Conservation (phyloP, 2,888 invertebrate genomes). For the Tanytarsus gracilentus region DNA sequence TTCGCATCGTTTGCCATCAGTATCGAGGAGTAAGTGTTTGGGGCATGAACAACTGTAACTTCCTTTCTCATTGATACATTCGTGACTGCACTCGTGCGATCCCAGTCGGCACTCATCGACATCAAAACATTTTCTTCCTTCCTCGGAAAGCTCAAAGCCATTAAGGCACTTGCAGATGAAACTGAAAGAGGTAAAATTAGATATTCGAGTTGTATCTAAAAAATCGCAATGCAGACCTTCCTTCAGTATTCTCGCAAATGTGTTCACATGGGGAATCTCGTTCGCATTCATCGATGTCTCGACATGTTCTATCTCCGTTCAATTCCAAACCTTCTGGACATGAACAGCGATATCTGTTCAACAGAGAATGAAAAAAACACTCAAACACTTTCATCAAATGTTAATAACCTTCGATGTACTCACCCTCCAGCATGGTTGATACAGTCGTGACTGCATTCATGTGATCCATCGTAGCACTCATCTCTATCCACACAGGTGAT, state of each 20-base stretch:
- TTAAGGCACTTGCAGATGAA: constrained; percentile 40
- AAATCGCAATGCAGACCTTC: constrained; percentile 41
- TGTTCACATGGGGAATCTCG: constrained; percentile 33
- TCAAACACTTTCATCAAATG: not conserved
- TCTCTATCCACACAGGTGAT: constrained; percentile 46
- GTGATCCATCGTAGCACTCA: constrained; percentile 44
- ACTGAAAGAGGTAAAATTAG: not conserved
- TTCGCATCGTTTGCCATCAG: constrained; percentile 38
- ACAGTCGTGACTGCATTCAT: constrained; percentile 34
- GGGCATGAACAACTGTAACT: constrained; percentile 38
- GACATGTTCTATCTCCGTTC: constrained; percentile 36
- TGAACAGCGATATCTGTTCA: constrained; percentile 43
- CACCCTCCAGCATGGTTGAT: constrained; percentile 39
- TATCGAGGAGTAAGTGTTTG: constrained; percentile 37
- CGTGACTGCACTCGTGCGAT: constrained; percentile 42
- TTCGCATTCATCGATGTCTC: constrained; percentile 46
- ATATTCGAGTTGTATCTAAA: not conserved
- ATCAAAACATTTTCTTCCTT: constrained; percentile 34
- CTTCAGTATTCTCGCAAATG: constrained; percentile 44
- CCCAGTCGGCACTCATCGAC: constrained; percentile 48
- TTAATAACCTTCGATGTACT: not conserved
- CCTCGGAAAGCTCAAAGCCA: constrained; percentile 27
- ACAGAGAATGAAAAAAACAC: constrained; percentile 32
- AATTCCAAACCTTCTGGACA: constrained; percentile 44
- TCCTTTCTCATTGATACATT: constrained; percentile 43